Evolutionary conservation across 2,113 vertebrate genomes (phyloP), one percentile per base, ranked within the genome.

Genomic region (Anas platyrhynchos): DNA sequence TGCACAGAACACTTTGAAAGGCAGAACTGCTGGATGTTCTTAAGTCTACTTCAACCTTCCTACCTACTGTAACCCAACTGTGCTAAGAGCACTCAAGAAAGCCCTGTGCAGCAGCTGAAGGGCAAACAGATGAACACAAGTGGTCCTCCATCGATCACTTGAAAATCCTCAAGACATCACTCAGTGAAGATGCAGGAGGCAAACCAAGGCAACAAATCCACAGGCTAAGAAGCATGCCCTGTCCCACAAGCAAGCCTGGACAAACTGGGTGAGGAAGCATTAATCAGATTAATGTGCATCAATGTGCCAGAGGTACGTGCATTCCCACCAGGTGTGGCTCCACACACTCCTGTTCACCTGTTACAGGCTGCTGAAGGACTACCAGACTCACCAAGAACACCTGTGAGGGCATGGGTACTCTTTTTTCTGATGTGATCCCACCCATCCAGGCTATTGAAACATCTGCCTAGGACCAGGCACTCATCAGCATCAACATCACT

Each of bases 121-220:
- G 29, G 56, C 1, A 77, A 46, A 29, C 23, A 67, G 12, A n/a
- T 1, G 0, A 5, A 72, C 43, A 77, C 12, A 54, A 29, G 66
- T 9, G 4, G 34, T 62, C 41, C 21, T 34, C 66, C 32, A 77
- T 44, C 65, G 74, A 25, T 9, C 41, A 34, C 65, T 10, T 38
- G 32, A 56, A n/a, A 71, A 52, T 66, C 20, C 69, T 34, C 1
- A 2, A 36, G 20, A n/a, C 1, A 0, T 14, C 80, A 74, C 56
- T 29, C 55, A 34, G 2, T 11, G n/a, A 67, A 71, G 67, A 79
- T 52, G 18, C 13, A 44, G 22, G 36, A 83, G 81, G 74, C 18
- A 10, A 1, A 0, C 36, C 22, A 89, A 83, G 8, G 48, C 43
- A 63, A 22, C 5, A 18, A 88, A 83, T 13, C 48, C 29, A 48